These are phyloP conservation scores for Cecropterus lyciades DNA, from an alignment of 1,140 invertebrate genomes.

Conservation along the genomic window DNA sequence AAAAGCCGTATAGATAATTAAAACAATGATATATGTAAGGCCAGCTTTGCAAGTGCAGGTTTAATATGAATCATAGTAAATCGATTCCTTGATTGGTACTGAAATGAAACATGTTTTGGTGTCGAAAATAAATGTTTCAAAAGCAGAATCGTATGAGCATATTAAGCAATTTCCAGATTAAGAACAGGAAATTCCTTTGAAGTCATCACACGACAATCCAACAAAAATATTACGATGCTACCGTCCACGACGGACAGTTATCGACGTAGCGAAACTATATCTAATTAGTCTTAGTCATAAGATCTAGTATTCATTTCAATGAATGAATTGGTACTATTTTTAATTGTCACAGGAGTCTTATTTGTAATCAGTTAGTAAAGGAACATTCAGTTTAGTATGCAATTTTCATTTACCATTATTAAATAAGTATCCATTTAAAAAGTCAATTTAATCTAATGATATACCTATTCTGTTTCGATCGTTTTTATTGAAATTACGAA, in stretches of 20 bases:
- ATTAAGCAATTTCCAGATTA: conserved; percentile 62
- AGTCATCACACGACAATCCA: conserved; percentile 65
- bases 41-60: too few species aligned
- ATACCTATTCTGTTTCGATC: too few species aligned
- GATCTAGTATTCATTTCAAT: conserved; percentile 21
- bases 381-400: conserved; percentile 8
- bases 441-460: too few species aligned
- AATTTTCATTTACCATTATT: too few species aligned
- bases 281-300: conserved; percentile 31
- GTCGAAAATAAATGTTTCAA: conserved; percentile 51
- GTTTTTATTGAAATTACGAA: too few species aligned
- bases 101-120: conserved; percentile 44
- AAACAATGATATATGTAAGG: too few species aligned
- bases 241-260: conserved; percentile 41
- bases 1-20: too few species aligned
- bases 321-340: conserved; percentile 24
- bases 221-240: conserved; percentile 70
- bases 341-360: conserved; percentile 22
- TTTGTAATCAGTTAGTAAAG: conserved; percentile 32
- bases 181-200: conserved; percentile 78
- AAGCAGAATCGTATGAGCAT: conserved; percentile 47
- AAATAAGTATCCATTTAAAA: too few species aligned
- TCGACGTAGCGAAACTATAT: conserved; percentile 35
- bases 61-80: conserved; percentile 5
- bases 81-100: conserved; percentile 32